Conservation (phyloP, 1,140 invertebrate species). For the Oryzaephilus surinamensis region DNA sequence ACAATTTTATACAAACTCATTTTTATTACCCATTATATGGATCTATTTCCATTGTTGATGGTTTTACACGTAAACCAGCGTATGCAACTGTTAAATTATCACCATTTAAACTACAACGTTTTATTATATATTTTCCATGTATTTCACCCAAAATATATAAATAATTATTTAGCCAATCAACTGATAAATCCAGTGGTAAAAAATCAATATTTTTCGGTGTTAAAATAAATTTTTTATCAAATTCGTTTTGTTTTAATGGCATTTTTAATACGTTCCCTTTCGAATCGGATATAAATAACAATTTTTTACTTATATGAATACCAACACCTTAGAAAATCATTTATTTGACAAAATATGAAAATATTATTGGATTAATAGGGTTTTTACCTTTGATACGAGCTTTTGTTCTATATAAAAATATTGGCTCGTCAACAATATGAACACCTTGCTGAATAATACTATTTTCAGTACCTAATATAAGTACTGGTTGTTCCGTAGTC, state of each 20-base stretch:
- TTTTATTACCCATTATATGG: slow-evolving; percentile 72
- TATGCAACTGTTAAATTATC: slow-evolving; percentile 54
- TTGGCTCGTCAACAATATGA: slow-evolving; percentile 52
- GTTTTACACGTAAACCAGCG: slow-evolving; percentile 51
- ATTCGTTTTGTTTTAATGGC: slow-evolving; percentile 33
- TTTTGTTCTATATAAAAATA: slow-evolving; percentile 42
- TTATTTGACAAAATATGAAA: neutral
- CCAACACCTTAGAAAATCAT: slow-evolving; percentile 50
- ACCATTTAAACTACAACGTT: slow-evolving; percentile 61
- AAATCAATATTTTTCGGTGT: slow-evolving; percentile 46
- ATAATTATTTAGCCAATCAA: slow-evolving; percentile 80
- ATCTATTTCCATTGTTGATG: slow-evolving; percentile 76
- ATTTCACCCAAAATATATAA: slow-evolving; percentile 65
- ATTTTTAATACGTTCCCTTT: slow-evolving; percentile 48
- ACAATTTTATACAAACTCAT: neutral
- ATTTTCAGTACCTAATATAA: slow-evolving; percentile 61
- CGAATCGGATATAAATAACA: slow-evolving; percentile 66
- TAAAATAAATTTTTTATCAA: slow-evolving; percentile 38
- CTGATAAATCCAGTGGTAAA: slow-evolving; percentile 54
- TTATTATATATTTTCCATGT: slow-evolving; percentile 66
- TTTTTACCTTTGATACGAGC: slow-evolving; percentile 34
- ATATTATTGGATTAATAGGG: neutral
- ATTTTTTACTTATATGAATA: slow-evolving; percentile 55
- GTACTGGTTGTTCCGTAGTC: slow-evolving; percentile 49
- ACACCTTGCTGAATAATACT: slow-evolving; percentile 57